Evolutionary conservation across 2,797 vertebrate species (phyloP).

Genomic region (Poliocrania exsul): DNA sequence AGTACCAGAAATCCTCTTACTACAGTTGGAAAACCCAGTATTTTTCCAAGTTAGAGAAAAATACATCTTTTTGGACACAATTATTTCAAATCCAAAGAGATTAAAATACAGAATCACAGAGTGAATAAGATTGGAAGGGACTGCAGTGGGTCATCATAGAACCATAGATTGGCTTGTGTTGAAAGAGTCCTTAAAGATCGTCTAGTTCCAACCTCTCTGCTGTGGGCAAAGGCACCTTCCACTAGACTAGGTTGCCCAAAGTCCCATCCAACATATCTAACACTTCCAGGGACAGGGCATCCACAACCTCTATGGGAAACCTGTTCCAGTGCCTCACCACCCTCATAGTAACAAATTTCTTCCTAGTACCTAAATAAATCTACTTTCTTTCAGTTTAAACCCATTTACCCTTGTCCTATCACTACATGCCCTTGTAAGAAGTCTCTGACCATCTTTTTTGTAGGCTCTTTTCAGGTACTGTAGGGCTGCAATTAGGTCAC

Average conservation of each 20-base stretch:
- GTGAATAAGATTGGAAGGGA: background rate
- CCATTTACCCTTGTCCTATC: rapidly evolving
- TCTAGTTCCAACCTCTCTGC: background rate
- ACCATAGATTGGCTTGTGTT: background rate
- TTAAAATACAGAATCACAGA: background rate
- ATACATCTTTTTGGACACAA: background rate
- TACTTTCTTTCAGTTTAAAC: background rate
- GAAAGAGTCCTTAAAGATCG: background rate
- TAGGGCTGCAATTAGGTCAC: background rate
- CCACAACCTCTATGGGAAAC: background rate
- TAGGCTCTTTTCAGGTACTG: background rate
- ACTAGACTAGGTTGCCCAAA: background rate
- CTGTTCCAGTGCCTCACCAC: background rate
- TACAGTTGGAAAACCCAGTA: background rate
- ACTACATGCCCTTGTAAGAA: background rate
- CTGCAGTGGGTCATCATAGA: background rate
- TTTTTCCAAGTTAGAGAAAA: background rate
- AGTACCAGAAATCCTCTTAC: background rate
- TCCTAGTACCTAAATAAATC: background rate
- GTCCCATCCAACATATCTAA: background rate
- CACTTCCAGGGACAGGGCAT: background rate
- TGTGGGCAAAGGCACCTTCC: background rate
- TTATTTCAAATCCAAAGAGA: background rate
- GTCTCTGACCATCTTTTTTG: background rate
- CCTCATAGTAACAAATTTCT: background rate